These are phyloP conservation scores for Dipodomys ordii DNA, from an alignment of 2,113 vertebrate species.

Conservation along the genomic window DNA sequence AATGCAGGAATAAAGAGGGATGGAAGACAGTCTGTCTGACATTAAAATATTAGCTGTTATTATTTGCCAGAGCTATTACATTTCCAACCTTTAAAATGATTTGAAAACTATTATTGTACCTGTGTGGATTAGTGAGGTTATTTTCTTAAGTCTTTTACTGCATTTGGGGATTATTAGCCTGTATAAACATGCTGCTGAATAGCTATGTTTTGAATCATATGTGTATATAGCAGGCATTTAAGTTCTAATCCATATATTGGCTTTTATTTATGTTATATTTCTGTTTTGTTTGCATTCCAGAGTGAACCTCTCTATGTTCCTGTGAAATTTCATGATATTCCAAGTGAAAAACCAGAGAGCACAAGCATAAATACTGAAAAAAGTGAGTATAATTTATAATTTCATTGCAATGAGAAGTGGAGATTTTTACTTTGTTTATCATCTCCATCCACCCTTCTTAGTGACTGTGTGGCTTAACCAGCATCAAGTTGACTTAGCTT, in stretches of 20 bases:
- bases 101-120: constrained; percentile 19
- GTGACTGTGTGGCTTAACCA: not conserved
- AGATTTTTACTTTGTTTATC: constrained; percentile 31
- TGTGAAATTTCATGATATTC: constrained; percentile 96
- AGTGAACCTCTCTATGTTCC: constrained; percentile 98
- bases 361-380: constrained; percentile 88
- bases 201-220: not conserved
- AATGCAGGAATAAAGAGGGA: constrained; percentile 39
- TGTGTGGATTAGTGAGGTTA: constrained; percentile 14
- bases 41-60: constrained; percentile 20
- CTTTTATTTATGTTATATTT: constrained; percentile 30
- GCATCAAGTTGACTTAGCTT: not conserved
- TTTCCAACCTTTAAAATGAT: constrained; percentile 27
- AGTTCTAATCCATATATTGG: not conserved
- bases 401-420: constrained; percentile 7
- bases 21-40: constrained; percentile 14
- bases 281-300: constrained; percentile 85
- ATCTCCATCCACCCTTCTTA: not conserved
- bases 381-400: constrained; percentile 88
- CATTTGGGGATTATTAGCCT: constrained; percentile 20
- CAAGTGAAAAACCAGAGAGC: constrained; percentile 88
- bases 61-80: not conserved
- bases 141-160: not conserved
- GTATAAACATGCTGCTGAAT: not conserved
- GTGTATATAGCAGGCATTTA: not conserved